Base-by-base conservation (phyloP, 2,888 invertebrate species). In the Cosmia trapezina region DNA sequence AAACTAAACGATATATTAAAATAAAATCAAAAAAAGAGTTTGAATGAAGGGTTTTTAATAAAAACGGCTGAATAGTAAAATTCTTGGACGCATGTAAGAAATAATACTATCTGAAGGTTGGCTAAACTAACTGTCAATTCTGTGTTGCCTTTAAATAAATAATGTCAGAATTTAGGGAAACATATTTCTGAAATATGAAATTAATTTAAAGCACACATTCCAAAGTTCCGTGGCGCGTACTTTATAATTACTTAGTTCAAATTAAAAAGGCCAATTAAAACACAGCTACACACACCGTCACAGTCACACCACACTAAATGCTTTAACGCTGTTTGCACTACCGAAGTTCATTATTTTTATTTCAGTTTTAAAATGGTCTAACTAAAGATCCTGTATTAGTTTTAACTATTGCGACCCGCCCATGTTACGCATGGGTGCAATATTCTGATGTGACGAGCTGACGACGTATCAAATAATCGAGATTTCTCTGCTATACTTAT, bases 71-170 rank as follows among this genome's bases (percentile, higher is more conserved):
- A 70, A 57, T 78, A 37, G 1, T 28, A 57, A 9, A 68, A 43
- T 43, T 73, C 54, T 56, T 69, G 7, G 41, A 77, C 19, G 0
- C 12, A 8, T 41, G 61, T 2, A 0, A 37, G 11, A 60, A 57
- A 45, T 43, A 17, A 6, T 65, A 47, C 43, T 81, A 14, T 0
- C 19, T 51, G 22, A n/a, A 66, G 41, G 78, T 82, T 84, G 85
- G 70, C 78, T 45, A 70, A 3, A 12, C 41, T 51, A 70, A 54
- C 62, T 83, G 85, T 83, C 83, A 83, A 14, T 22, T 33, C 14
- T 49, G 61, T 76, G 74, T 71, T 85, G 70, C 83, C 69, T 22
- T 51, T 43, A n/a, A 37, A 22, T 64, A 56, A 79, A 63, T 49
- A 12, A 28, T 33, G 1, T 12, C 22, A 5, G n/a, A 51, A 53